Evolutionary conservation across 2,888 invertebrate species (phyloP).

Genomic region (Yponomeuta cagnagella): DNA sequence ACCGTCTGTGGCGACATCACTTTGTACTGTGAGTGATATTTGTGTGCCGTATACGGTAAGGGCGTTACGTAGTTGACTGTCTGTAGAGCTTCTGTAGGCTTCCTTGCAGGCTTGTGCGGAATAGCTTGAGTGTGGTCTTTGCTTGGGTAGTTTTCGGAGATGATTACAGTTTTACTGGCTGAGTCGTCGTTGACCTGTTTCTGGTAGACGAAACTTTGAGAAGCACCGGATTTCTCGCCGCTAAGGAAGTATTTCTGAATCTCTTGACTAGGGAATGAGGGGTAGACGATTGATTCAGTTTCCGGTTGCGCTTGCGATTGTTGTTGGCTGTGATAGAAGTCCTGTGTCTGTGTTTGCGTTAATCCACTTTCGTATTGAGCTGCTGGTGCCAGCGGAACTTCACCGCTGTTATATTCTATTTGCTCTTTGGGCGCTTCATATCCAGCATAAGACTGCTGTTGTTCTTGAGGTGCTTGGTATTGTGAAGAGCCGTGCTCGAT

Average conservation of each 20-base stretch:
- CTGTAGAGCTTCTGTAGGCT: slow-evolving; percentile 42
- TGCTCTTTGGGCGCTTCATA: slow-evolving; percentile 2
- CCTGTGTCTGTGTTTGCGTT: slow-evolving; percentile 21
- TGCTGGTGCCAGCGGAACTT: not conserved
- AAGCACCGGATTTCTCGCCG: slow-evolving; percentile 28
- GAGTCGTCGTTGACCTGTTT: slow-evolving; percentile 37
- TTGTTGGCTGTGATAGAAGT: slow-evolving; percentile 35
- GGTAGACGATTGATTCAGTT: slow-evolving; percentile 31
- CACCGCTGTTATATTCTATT: not conserved
- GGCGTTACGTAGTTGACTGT: slow-evolving; percentile 65
- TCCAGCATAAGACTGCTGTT: not conserved
- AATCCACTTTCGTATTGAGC: slow-evolving; percentile 5
- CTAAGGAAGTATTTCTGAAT: slow-evolving; percentile 37
- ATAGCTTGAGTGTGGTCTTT: slow-evolving; percentile 74
- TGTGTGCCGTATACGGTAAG: slow-evolving; percentile 46
- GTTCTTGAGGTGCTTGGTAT: slow-evolving; percentile 18
- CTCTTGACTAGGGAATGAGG: slow-evolving; percentile 23
- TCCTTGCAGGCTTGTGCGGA: slow-evolving; percentile 30
- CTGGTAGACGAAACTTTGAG: slow-evolving; percentile 49
- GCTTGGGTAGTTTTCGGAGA: slow-evolving; percentile 76
- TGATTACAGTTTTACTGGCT: slow-evolving; percentile 42
- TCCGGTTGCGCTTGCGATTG: slow-evolving; percentile 32
- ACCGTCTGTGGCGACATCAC: slow-evolving; percentile 66
- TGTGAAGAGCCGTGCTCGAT: slow-evolving; percentile 14
- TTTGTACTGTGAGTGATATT: slow-evolving; percentile 56